Conservation (phyloP, 2,797 vertebrate species). For the Ammospiza maritima region DNA sequence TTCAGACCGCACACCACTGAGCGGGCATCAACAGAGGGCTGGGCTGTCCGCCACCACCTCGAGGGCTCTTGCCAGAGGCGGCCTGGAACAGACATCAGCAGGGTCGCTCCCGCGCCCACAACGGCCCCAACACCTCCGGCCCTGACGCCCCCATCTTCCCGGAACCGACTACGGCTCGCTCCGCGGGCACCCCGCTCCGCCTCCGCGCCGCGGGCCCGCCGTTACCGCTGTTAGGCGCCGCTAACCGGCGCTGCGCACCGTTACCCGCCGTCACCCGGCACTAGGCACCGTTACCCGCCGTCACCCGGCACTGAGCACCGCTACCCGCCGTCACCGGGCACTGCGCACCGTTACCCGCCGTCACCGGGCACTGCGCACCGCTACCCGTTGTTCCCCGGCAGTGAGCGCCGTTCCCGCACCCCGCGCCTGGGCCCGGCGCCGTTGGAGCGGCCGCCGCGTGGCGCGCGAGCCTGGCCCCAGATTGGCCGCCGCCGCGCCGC, state of each 20-base stretch:
- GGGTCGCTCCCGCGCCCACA: too few relatives aligned
- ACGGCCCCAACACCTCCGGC: not conserved
- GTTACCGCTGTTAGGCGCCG: not conserved
- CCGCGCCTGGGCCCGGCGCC: not conserved
- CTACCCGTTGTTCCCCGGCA: not conserved
- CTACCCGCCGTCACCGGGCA: not conserved
- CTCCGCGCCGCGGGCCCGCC: not conserved
- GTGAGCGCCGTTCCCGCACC: too few relatives aligned
- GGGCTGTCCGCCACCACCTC: fast-evolving
- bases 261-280: not conserved
- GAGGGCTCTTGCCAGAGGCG: fast-evolving
- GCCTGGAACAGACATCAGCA: fast-evolving
- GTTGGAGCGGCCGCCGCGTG: not conserved
- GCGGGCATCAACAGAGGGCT: fast-evolving
- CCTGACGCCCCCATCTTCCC: not conserved
- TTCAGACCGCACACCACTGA: fast-evolving
- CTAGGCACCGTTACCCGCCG: too few relatives aligned
- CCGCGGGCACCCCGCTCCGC: not conserved
- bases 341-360: too few relatives aligned
- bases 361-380: too few relatives aligned
- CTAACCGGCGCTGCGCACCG: not conserved
- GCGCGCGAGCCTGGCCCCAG: not conserved
- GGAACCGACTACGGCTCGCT: not conserved
- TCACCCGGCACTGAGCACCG: too few relatives aligned
- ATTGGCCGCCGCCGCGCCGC: not conserved